phyloP scores from a whole-genome alignment of 2,888 invertebrate species.

The Oligia fasciuncula region DNA sequence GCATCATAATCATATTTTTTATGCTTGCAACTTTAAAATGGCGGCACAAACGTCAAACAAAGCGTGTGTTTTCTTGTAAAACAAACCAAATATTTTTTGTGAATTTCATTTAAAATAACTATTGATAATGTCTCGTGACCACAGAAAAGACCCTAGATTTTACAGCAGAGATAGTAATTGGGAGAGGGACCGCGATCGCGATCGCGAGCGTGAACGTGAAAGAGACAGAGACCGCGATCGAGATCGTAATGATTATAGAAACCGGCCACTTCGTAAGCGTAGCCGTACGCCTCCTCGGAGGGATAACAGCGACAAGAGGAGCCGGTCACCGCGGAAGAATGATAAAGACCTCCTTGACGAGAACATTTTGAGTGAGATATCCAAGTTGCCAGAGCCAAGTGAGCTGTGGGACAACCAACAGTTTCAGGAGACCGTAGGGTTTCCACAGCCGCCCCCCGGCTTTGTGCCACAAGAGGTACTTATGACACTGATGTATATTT shows the following conservation, averaged over 20 bases:
- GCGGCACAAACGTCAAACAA: constrained; percentile 54
- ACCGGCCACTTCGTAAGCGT: constrained; percentile 71
- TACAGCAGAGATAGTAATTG: constrained; percentile 73
- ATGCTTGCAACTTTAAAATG: constrained; percentile 46
- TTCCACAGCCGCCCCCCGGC: constrained; percentile 67
- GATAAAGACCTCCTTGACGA: constrained; percentile 85
- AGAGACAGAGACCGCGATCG: constrained; percentile 66
- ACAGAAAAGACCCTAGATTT: constrained; percentile 69
- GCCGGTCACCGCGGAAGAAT: constrained; percentile 80
- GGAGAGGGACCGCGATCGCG: constrained; percentile 72
- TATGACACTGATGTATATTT: constrained; percentile 2
- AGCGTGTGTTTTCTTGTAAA: constrained; percentile 53
- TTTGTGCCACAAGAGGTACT: constrained; percentile 76
- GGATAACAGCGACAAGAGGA: constrained; percentile 69
- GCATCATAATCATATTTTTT: too few relatives aligned
- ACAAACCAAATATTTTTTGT: constrained; percentile 13
- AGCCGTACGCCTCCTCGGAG: constrained; percentile 76
- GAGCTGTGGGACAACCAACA: constrained; percentile 84
- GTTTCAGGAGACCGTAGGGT: constrained; percentile 76
- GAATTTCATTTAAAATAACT: constrained; percentile 6
- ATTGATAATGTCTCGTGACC: constrained; percentile 75
- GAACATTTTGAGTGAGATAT: constrained; percentile 84
- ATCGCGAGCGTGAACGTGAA: constrained; percentile 65
- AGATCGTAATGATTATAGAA: constrained; percentile 66
- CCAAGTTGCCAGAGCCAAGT: constrained; percentile 85